Evolutionary conservation across 2,797 vertebrate genomes (phyloP), one percentile per base, ranked within the genome.

Genomic region (Sebastes vulpes): DNA sequence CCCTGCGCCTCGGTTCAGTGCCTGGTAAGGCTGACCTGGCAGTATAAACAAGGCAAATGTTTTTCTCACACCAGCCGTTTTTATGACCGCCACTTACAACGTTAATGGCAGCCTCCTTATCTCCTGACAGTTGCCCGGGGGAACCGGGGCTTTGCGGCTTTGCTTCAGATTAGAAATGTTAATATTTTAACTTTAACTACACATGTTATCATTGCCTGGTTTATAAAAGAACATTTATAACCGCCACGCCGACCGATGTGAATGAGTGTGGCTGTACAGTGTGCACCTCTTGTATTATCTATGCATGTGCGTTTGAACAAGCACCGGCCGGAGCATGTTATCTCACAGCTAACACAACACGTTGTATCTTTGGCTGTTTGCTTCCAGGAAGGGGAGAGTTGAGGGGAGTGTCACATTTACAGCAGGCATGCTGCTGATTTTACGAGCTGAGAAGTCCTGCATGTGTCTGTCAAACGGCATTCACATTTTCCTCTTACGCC

Each of bases 381-480:
- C 79, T 85, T 92, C 82, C 83, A 90, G 90, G 84, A 90, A 93
- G 73, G 69, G 82, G 77, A 38, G 77, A 78, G 82, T 65, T 76
- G 64, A 85, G 88, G 89, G 90, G 90, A 93, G 91, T 91, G 89
- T 89, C 89, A 83, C 81, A 20, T 88, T 90, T 90, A 90, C 81
- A 77, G 84, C 85, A 48, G 78, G 65, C 82, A 57, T 75, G 79
- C 65, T 86, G 90, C 84, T 85, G 86, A 87, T 90, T 85, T 63
- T 82, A 76, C 7, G 11, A 75, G 61, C 64, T n/a, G 16, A 72
- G 65, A 84, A 61, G 70, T 72, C 72, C 66, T 16, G 46, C 25
- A 52, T 67, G 21, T 72, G 70, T 83, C 79, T 63, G 70, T 72
- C 79, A 76, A 68, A 76, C 79, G 9, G 42, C 63, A 50, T 77